Conservation (phyloP, 2,113 vertebrate species). For the Alethe diademata region DNA sequence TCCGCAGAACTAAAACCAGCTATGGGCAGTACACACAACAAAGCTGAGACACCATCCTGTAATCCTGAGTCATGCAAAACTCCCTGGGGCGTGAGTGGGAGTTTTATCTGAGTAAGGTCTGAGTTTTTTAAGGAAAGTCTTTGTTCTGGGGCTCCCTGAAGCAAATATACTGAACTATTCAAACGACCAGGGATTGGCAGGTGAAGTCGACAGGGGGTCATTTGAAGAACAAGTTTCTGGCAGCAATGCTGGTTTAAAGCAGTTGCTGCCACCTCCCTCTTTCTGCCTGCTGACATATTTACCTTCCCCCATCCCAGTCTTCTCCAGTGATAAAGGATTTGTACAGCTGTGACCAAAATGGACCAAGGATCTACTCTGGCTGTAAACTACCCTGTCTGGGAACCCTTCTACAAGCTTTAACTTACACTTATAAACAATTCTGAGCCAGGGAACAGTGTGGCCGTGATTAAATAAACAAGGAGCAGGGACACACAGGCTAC, state of each 20-base stretch:
- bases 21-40: background rate
- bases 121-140: slow-evolving; percentile 26
- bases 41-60: slow-evolving; percentile 19
- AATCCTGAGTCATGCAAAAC: slow-evolving; percentile 43
- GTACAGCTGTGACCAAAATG: background rate
- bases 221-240: slow-evolving; percentile 3
- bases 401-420: background rate
- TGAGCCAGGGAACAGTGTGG: background rate
- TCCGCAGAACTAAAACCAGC: background rate
- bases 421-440: background rate
- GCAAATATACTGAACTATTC: slow-evolving; percentile 14
- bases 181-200: background rate
- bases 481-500: background rate
- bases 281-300: background rate
- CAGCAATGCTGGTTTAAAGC: background rate
- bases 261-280: background rate
- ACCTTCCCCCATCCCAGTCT: background rate
- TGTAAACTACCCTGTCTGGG: background rate
- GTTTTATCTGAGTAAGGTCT: slow-evolving; percentile 45
- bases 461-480: background rate
- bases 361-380: background rate
- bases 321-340: background rate
- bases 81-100: slow-evolving; percentile 44
- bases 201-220: slow-evolving; percentile 17
- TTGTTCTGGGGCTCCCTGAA: slow-evolving; percentile 40